These are phyloP conservation scores for Lophochroa leadbeateri DNA, from an alignment of 2,113 vertebrate genomes.

Conservation along the genomic window DNA sequence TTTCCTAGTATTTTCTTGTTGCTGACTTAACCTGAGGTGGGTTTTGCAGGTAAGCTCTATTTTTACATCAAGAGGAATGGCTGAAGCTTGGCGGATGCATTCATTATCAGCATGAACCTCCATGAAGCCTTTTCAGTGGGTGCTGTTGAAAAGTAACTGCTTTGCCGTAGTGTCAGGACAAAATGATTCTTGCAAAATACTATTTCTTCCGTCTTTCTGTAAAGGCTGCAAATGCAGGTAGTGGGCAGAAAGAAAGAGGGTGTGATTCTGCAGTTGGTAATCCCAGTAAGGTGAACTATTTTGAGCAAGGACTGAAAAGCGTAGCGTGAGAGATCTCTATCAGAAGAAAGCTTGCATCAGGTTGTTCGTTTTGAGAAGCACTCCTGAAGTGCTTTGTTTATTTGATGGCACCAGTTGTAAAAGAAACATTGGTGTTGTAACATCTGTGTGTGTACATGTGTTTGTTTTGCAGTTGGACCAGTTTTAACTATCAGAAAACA, in stretches of 20 bases:
- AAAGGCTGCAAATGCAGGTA: neutral
- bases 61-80: neutral
- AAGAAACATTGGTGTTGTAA: neutral
- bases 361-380: neutral
- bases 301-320: neutral
- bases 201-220: neutral
- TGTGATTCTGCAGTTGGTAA: neutral
- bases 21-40: neutral
- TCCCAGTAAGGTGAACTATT: neutral
- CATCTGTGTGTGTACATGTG: neutral
- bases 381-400: neutral
- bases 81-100: neutral
- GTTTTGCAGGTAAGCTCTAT: neutral
- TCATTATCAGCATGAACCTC: neutral
- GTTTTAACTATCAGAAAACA: neutral
- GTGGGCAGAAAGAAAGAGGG: neutral
- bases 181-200: neutral
- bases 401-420: neutral
- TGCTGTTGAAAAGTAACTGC: neutral
- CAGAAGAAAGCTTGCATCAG: neutral
- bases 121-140: neutral
- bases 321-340: neutral
- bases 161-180: neutral
- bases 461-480: constrained; percentile 11
- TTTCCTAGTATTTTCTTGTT: neutral